These are phyloP conservation scores for Apotomis capreana DNA, from an alignment of 2,888 invertebrate species.

Conservation along the genomic window DNA sequence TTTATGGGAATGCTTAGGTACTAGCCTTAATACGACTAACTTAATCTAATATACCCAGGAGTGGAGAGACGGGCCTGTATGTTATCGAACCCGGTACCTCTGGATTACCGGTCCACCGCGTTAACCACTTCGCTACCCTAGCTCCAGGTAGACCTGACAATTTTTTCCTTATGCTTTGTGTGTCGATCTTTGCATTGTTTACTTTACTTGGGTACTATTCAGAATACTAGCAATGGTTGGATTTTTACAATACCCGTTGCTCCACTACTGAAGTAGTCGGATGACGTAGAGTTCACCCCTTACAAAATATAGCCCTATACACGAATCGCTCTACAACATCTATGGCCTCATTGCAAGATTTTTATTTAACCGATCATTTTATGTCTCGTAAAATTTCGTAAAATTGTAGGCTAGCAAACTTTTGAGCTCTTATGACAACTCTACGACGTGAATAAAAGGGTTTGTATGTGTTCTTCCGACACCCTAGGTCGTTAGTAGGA, in stretches of 20 bases:
- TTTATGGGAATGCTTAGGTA: slow-evolving; percentile 36
- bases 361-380: not conserved
- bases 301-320: slow-evolving; percentile 15
- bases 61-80: not conserved
- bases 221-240: not conserved
- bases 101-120: too few relatives aligned
- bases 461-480: too few relatives aligned
- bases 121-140: too few relatives aligned
- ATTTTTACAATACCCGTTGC: not conserved
- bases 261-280: slow-evolving; percentile 15
- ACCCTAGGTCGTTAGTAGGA: too few relatives aligned
- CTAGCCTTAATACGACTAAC: slow-evolving; percentile 43
- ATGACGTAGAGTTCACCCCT: not conserved
- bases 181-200: too few relatives aligned
- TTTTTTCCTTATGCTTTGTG: too few relatives aligned
- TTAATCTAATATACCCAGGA: slow-evolving; percentile 41
- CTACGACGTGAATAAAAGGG: too few relatives aligned
- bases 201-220: too few relatives aligned
- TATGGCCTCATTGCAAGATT: slow-evolving; percentile 49
- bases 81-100: too few relatives aligned
- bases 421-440: too few relatives aligned
- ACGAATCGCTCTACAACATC: slow-evolving; percentile 40
- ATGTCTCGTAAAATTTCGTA: not conserved
- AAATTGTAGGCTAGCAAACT: too few relatives aligned
- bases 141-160: too few relatives aligned